Base-by-base conservation (phyloP, 2,113 vertebrate genomes). In the Sapayoa aenigma region DNA sequence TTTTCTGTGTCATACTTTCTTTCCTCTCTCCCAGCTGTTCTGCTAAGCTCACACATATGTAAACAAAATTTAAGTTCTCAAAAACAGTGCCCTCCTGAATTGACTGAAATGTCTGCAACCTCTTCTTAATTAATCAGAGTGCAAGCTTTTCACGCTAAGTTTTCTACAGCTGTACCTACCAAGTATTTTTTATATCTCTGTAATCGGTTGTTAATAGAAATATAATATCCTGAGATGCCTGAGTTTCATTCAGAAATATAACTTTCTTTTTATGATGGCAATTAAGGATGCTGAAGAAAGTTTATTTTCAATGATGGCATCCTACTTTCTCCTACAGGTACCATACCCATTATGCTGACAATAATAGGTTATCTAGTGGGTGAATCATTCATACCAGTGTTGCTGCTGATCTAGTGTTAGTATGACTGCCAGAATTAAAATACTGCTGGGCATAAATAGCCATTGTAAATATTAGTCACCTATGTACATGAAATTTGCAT, bases 261-360 rank as follows among this genome's bases (percentile, higher is more conserved):
- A 86, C 69, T 88, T 91, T 76, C 35, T 84, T 85, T 95, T 80
- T 89, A 88, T 63, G 44, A 80, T 65, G 90, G 14, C 58, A 81
- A 78, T 91, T 91, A 65, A 56, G 67, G 44, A n/a, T 90, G 16
- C 44, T 80, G 39, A 72, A 59, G 66, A 74, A 80, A 52, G 60
- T 84, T 60, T 72, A 78, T 90, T 84, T 49, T 33, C 18, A 8
- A 4, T 9, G 2, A 33, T 65, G 31, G 31, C 67, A 91, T 79
- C 21, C 42, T 87, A 28, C 14, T 68, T 94, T 90, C 62, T 93
- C 14, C 42, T 67, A 22, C 17, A 84, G 55, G 50, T 84, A 37
- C 16, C 58, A 27, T 71, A 47, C 9, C 12, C 76, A n/a, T 77
- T 87, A 63, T 58, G 50, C 42, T 83, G 44, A 44, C 67, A 91